These are phyloP conservation scores for Gymnocypris eckloni DNA, from an alignment of 2,797 vertebrate species.

Conservation along the genomic window DNA sequence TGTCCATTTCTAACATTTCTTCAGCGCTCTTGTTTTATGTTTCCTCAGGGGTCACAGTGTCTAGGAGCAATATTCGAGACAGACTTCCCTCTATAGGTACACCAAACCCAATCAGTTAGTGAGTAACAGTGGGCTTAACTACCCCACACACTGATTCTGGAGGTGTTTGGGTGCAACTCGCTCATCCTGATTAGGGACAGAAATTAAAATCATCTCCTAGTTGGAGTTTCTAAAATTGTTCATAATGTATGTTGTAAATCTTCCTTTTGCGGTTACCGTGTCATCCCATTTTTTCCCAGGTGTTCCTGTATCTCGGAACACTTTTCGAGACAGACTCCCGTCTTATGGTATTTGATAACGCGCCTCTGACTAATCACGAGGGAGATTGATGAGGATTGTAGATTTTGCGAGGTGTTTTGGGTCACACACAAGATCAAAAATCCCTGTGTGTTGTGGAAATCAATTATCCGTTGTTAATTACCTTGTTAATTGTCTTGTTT, in stretches of 20 bases:
- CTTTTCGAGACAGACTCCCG: conserved; percentile 74
- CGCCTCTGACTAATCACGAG: conserved; percentile 57
- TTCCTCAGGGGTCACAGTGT: conserved; percentile 67
- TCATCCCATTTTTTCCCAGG: conserved; percentile 66
- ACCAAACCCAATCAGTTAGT: conserved; percentile 62
- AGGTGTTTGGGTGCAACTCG: not conserved
- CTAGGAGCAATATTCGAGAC: conserved; percentile 74
- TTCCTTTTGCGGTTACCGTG: conserved; percentile 3
- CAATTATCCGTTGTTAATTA: not conserved
- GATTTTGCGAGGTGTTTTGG: conserved; percentile 50
- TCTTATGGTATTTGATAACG: conserved; percentile 69
- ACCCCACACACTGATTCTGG: conserved; percentile 34
- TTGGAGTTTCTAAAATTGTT: not conserved
- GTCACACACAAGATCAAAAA: conserved; percentile 38
- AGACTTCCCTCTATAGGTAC: conserved; percentile 77
- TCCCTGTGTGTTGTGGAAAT: conserved; percentile 10
- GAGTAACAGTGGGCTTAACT: conserved; percentile 41
- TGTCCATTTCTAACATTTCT: conserved; percentile 5
- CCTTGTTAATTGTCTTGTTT: conserved; percentile 20
- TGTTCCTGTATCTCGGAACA: conserved; percentile 72
- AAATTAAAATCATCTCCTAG: not conserved
- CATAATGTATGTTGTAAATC: not conserved
- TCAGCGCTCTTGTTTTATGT: conserved; percentile 59
- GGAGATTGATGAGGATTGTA: conserved; percentile 46
- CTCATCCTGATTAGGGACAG: conserved; percentile 1